Base-by-base conservation (phyloP, 2,888 invertebrate species). In the Blastobasis adustella region DNA sequence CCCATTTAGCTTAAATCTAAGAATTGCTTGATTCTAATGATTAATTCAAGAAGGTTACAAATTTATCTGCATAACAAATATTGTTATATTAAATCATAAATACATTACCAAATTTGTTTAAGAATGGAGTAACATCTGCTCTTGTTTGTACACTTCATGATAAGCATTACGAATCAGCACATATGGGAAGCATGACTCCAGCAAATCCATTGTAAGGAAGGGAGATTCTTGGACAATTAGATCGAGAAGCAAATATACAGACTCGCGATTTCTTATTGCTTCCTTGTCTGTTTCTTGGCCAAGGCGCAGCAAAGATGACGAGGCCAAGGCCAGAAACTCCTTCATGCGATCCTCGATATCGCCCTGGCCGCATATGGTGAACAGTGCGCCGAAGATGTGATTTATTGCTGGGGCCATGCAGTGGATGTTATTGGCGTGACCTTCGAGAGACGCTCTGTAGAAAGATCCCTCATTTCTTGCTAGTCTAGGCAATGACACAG, bases 161-260 rank as follows among this genome's bases (percentile, higher is more conserved):
- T 98, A 99, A 67, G 99, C 98, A 77, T 99, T 99, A 54, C 99
- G 92, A 69, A 99, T 96, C 49, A 99, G 91, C 36, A 98, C 98
- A 76, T 99, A 99, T 0, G 99, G 99, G 82, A 99, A 99, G 82
- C 99, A 99, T 8, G 98, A 98, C 81, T 99, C 99, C 61, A 99
- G 85, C 59, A 99, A 90, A 89, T 99, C 99, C 98, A 98, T 98
- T 0, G 99, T 99, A 37, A 99, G 90, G 87, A 98, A 99, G 9
- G 98, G 98, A 9, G 98, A 99, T 79, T 98, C 97, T 79, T 98
- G 97, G 45, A 99, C 99, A 76, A 99, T 97, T 87, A 98, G 94
- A 84, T 99, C 98, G 4, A 99, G 90, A 40, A 99, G 90, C 51
- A 99, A 91, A 84, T 99, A 99, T 43, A 99, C 96, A 0, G 98